These are phyloP conservation scores for Muntiacus muntjak DNA, from an alignment of 2,113 vertebrate species.

Conservation along the genomic window DNA sequence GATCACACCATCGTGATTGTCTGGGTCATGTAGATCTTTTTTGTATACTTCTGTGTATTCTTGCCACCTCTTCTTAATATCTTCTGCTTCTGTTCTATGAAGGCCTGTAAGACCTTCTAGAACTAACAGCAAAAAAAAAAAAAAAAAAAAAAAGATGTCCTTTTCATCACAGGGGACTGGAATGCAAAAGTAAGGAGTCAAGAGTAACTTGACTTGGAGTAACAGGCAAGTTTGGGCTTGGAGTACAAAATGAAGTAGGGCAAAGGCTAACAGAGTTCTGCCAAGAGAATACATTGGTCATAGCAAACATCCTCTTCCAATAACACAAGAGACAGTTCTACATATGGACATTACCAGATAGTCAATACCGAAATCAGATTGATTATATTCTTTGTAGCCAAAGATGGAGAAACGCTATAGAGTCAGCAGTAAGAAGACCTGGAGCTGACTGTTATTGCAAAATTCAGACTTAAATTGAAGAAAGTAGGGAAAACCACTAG, in stretches of 20 bases:
- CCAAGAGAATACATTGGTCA: background rate
- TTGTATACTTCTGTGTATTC: background rate
- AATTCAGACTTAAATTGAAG: background rate
- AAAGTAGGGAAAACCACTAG: background rate
- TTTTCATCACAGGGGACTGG: background rate
- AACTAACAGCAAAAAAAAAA: background rate
- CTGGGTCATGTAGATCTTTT: background rate
- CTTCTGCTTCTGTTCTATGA: background rate
- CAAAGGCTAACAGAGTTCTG: background rate
- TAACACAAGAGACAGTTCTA: background rate
- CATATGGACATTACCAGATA: background rate
- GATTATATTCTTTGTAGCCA: background rate
- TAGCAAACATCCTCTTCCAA: background rate
- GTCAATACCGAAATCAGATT: background rate
- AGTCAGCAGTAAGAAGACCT: background rate
- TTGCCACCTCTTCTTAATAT: background rate
- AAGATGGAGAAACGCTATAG: background rate
- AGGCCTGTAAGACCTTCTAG: background rate
- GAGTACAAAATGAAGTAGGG: background rate
- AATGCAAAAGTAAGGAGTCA: background rate
- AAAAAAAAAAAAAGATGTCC: background rate
- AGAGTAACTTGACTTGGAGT: background rate
- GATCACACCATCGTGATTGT: background rate
- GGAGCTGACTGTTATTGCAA: background rate
- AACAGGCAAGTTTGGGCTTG: background rate